These are phyloP conservation scores for Epistrophe grossulariae DNA, from an alignment of 2,888 invertebrate species.

Conservation along the genomic window DNA sequence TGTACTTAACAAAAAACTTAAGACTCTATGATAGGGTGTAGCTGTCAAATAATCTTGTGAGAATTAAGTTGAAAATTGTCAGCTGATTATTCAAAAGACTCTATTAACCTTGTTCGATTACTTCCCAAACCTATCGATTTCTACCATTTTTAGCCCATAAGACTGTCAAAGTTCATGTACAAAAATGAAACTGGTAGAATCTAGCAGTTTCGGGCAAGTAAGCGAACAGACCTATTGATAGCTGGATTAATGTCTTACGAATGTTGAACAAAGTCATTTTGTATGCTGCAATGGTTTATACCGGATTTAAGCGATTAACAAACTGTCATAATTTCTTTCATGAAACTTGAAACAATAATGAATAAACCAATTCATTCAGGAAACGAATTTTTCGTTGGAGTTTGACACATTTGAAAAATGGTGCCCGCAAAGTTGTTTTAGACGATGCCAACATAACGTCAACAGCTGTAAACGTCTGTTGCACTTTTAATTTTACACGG, in stretches of 20 bases:
- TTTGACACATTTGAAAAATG: not conserved
- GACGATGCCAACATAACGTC: not conserved
- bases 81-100: not conserved
- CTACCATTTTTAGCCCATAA: too few relatives aligned
- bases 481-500: too few relatives aligned
- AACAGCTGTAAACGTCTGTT: not conserved
- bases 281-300: constrained; percentile 25
- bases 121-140: too few relatives aligned
- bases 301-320: not conserved
- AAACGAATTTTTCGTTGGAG: too few relatives aligned
- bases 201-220: too few relatives aligned
- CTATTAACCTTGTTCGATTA: too few relatives aligned
- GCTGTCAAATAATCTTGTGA: not conserved
- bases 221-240: not conserved
- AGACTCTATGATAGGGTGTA: not conserved
- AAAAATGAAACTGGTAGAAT: too few relatives aligned
- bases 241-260: not conserved
- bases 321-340: not conserved
- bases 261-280: constrained; percentile 21
- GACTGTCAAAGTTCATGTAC: too few relatives aligned
- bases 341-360: not conserved
- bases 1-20: not conserved
- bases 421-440: not conserved
- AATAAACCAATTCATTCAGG: not conserved
- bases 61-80: too few relatives aligned